phyloP scores from a whole-genome alignment of 2,888 invertebrate genomes.

The Yponomeuta cagnagella region DNA sequence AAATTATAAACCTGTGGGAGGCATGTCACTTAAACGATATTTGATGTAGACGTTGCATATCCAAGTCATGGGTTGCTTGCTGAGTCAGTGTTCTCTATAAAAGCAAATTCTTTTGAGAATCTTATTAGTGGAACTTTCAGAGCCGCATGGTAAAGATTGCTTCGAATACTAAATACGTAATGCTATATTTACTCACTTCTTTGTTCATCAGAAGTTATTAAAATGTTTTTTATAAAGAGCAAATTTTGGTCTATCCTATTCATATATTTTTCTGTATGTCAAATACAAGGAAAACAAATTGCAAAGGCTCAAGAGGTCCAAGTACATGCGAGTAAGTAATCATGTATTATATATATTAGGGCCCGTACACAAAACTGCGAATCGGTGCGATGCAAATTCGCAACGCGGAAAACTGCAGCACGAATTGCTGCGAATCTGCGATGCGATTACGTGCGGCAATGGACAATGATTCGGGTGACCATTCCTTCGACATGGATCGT shows the following conservation, averaged over 20 bases:
- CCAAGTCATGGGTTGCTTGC: background rate
- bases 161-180: too few relatives aligned
- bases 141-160: background rate
- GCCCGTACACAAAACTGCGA: too few relatives aligned
- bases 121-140: background rate
- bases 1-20: constrained; percentile 23
- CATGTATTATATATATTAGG: background rate
- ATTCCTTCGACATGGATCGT: too few relatives aligned
- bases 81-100: background rate
- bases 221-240: constrained; percentile 31
- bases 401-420: too few relatives aligned
- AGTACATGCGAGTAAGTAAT: constrained; percentile 47
- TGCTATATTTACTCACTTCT: too few relatives aligned
- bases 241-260: constrained; percentile 25
- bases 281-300: constrained; percentile 35
- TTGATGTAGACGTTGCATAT: constrained; percentile 20
- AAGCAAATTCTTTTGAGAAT: background rate
- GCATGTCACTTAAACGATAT: constrained; percentile 41
- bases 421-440: too few relatives aligned
- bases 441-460: too few relatives aligned
- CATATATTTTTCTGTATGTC: constrained; percentile 36
- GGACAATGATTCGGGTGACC: too few relatives aligned
- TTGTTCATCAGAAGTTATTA: too few relatives aligned
- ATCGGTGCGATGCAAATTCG: too few relatives aligned
- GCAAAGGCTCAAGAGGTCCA: constrained; percentile 51